These are phyloP conservation scores for Pseudomugil tenellus DNA, from an alignment of 2,797 vertebrate genomes.

Conservation along the genomic window DNA sequence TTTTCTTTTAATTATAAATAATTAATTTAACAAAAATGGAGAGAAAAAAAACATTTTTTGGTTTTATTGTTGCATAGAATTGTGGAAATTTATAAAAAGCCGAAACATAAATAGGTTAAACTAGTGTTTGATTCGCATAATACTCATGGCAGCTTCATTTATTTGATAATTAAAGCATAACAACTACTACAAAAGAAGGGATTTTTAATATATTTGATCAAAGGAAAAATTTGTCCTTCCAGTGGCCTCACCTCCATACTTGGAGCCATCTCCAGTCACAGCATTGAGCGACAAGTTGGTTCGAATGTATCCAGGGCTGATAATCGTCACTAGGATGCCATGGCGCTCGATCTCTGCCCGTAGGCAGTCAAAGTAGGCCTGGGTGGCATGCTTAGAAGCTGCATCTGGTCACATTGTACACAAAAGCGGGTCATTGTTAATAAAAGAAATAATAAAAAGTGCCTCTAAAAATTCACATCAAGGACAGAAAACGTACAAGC, in stretches of 20 bases:
- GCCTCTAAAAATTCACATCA: not conserved
- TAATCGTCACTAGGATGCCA: slow-evolving; percentile 86
- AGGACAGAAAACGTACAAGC: slow-evolving; percentile 87
- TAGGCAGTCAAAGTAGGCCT: slow-evolving; percentile 96
- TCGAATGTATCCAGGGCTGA: slow-evolving; percentile 93
- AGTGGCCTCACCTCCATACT: slow-evolving; percentile 87
- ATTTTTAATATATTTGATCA: not conserved
- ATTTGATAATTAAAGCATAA: no score
- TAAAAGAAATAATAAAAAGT: not conserved
- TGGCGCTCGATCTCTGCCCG: slow-evolving; percentile 88
- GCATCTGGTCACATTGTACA: slow-evolving; percentile 81
- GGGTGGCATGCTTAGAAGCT: slow-evolving; percentile 94
- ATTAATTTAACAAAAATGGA: no score
- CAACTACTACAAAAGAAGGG: not conserved
- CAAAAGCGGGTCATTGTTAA: slow-evolving; percentile 4
- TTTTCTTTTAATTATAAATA: no score
- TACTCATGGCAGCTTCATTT: no score
- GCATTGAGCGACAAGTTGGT: slow-evolving; percentile 94
- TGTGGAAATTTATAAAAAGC: not conserved
- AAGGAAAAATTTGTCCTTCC: not conserved
- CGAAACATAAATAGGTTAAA: not conserved
- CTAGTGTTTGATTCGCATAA: not conserved
- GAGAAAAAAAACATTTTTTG: no score
- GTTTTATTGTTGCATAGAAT: not conserved
- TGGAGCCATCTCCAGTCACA: slow-evolving; percentile 89